These are phyloP conservation scores for Platichthys flesus DNA, from an alignment of 2,113 vertebrate genomes.

Conservation along the genomic window DNA sequence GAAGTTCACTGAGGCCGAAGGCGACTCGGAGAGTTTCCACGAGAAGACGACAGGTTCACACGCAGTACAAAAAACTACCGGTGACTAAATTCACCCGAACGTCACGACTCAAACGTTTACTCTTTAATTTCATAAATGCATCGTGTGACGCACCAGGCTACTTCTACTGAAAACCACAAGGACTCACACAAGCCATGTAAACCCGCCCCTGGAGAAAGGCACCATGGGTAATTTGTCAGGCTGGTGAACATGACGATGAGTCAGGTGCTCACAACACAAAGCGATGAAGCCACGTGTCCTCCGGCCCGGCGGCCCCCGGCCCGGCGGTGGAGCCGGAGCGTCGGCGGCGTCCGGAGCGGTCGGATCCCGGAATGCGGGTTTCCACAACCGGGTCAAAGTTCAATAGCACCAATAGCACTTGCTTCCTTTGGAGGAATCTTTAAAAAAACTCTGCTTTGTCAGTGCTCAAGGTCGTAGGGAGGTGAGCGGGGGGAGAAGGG, in stretches of 20 bases:
- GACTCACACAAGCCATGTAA: conserved; percentile 22
- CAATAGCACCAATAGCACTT: conserved; percentile 57
- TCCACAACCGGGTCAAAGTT: conserved; percentile 51
- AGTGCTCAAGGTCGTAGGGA: conserved; percentile 13
- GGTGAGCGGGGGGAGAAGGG: background rate
- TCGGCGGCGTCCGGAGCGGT: background rate
- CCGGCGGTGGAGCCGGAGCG: background rate
- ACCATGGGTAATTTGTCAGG: background rate
- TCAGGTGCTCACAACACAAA: conserved; percentile 43
- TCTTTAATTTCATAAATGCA: background rate
- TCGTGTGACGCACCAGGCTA: background rate
- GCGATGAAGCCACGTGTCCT: conserved; percentile 45
- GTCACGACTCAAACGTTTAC: conserved; percentile 17
- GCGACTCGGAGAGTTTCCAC: background rate
- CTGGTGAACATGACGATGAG: conserved; percentile 23
- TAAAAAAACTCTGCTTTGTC: conserved; percentile 15
- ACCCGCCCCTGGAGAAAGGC: background rate
- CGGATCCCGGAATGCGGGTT: conserved; percentile 22
- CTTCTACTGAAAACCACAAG: conserved; percentile 5
- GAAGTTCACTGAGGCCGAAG: conserved; percentile 8
- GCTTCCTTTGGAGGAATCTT: conserved; percentile 26
- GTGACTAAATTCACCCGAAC: background rate
- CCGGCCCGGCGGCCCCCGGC: background rate
- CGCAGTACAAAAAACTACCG: conserved; percentile 5
- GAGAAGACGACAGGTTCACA: background rate